Conservation (phyloP, 2,888 invertebrate species). For the Ctena decussata region DNA sequence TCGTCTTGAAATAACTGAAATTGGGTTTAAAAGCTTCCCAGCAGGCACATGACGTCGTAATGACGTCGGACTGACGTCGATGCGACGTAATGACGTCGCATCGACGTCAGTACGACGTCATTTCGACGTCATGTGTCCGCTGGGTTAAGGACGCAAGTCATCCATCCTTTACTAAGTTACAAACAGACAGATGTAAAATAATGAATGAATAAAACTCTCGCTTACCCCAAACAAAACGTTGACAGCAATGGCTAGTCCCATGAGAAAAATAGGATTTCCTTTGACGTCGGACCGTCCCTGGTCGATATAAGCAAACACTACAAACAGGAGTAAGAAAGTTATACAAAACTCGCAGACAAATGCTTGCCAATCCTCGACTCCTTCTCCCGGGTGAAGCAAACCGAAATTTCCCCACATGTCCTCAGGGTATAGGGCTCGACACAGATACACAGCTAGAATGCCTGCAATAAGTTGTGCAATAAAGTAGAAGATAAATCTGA, state of each 20-base stretch:
- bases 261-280: conserved; percentile 72
- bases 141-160: too few relatives aligned
- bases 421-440: conserved; percentile 60
- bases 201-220: too few relatives aligned
- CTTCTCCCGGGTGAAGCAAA: conserved; percentile 61
- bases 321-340: conserved; percentile 72
- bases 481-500: conserved; percentile 66
- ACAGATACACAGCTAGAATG: conserved; percentile 66
- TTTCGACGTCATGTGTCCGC: too few relatives aligned
- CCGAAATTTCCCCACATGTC: conserved; percentile 69
- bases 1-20: too few relatives aligned
- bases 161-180: too few relatives aligned
- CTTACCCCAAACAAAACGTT: conserved; percentile 76
- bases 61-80: too few relatives aligned
- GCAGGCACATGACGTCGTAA: too few relatives aligned
- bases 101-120: too few relatives aligned
- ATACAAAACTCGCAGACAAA: conserved; percentile 71
- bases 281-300: conserved; percentile 65
- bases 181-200: too few relatives aligned
- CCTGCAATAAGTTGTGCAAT: conserved; percentile 70
- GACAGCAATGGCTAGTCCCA: conserved; percentile 72
- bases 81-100: too few relatives aligned
- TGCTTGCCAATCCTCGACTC: conserved; percentile 68
- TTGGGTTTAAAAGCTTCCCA: too few relatives aligned
- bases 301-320: conserved; percentile 70